Base-by-base conservation (phyloP, 2,113 vertebrate species). In the Etheostoma cragini region DNA sequence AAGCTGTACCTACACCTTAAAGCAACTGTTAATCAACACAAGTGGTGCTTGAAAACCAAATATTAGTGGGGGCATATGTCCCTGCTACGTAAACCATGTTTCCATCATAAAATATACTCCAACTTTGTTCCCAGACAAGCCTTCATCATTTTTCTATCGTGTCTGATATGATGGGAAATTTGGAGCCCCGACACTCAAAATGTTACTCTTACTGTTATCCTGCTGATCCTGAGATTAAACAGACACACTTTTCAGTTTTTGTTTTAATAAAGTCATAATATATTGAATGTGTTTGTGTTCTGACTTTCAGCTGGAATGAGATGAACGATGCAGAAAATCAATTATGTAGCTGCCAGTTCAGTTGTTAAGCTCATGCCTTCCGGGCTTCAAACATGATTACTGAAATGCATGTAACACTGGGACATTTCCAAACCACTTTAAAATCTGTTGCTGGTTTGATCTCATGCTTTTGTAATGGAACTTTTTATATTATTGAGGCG, bases 281-380 rank as follows among this genome's bases (percentile, higher is more conserved):
- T 24, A 24, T 15, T 26, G 17, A 11, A 30, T 16, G 2, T 54
- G 42, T 69, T 75, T 50, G 21, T 65, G 49, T 70, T 66, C 16
- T 50, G 26, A 21, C 24, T 52, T 56, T 69, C 77, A 47, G 53
- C 79, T 71, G 56, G 71, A 50, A 53, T 82, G 85, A 82, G 76
- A 89, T 65, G 12, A 84, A 58, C 76, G 22, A 50, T 15, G 33
- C 30, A 70, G 8, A 42, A 54, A 58, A 72, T 72, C 24, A 35
- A 16, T 53, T 42, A 35, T 64, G 49, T 10, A 11, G 35, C 53
- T 2, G 45, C 75, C 47, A 75, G 12, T 15, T 62, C 47, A 75
- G 12, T 15, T 62, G 64, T 74, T 64, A 78, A 74, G 46, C 10
- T 46, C 14, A 11, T 64, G 30, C 83, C 69, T 58, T 68, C 1